These are phyloP conservation scores for Limenitis camilla DNA, from an alignment of 2,888 invertebrate genomes.

Conservation along the genomic window DNA sequence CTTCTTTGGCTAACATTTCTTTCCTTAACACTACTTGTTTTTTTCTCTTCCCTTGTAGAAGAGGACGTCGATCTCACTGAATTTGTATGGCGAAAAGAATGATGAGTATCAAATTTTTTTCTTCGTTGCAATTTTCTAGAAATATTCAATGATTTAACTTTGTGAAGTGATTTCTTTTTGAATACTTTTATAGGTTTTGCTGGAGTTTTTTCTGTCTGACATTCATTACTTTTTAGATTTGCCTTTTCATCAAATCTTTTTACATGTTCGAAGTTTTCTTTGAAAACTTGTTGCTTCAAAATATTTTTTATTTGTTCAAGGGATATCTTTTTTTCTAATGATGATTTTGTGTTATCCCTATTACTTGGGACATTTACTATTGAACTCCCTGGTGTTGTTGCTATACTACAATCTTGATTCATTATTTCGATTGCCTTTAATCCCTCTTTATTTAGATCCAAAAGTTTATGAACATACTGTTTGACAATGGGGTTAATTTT, in stretches of 20 bases:
- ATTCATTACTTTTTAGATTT: conserved; percentile 18
- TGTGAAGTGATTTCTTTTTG: conserved; percentile 47
- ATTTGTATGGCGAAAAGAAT: conserved; percentile 3
- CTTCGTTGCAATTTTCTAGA: conserved; percentile 42
- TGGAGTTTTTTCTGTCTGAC: conserved; percentile 15
- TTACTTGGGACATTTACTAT: conserved; percentile 56
- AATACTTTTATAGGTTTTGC: conserved; percentile 21
- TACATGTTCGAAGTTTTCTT: conserved; percentile 4
- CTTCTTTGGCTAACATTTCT: conserved; percentile 28
- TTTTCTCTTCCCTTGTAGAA: conserved; percentile 31
- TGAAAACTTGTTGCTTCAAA: conserved; percentile 41
- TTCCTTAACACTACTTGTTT: conserved; percentile 17
- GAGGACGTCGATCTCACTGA: conserved; percentile 29
- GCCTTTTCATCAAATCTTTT: not conserved
- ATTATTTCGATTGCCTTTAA: conserved; percentile 57
- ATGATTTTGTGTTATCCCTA: conserved; percentile 26
- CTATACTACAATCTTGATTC: conserved; percentile 61
- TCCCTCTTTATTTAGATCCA: conserved; percentile 53
- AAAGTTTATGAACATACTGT: conserved; percentile 55
- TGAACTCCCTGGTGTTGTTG: conserved; percentile 65
- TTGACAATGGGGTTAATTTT: conserved; percentile 51
- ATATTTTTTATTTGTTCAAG: conserved; percentile 52
- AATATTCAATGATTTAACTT: conserved; percentile 63
- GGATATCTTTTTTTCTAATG: conserved; percentile 44
- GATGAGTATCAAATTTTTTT: conserved; percentile 20